Evolutionary conservation across 2,797 vertebrate species (phyloP).

Genomic region (Melanotaenia boesemani): DNA sequence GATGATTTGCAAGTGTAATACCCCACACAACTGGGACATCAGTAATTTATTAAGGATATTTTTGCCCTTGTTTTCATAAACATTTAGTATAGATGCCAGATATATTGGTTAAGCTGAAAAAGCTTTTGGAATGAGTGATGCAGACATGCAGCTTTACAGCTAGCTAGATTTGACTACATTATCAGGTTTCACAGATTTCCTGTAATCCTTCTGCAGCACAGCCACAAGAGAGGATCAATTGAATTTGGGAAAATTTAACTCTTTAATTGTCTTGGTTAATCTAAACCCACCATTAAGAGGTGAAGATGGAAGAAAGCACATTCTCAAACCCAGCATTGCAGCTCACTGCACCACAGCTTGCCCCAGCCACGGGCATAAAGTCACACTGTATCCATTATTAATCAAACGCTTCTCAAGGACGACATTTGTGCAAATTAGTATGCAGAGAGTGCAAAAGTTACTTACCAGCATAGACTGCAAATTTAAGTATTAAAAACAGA

Average conservation of each 20-base stretch:
- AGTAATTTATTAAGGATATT: constrained; percentile 19
- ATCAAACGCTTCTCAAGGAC: constrained; percentile 75
- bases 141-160: constrained; percentile 36
- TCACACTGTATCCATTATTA: constrained; percentile 81
- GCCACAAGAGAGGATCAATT: constrained; percentile 42
- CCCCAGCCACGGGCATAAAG: constrained; percentile 62
- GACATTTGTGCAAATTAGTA: constrained; percentile 74
- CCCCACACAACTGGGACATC: constrained; percentile 23
- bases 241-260: constrained; percentile 41
- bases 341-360: constrained; percentile 52
- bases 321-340: constrained; percentile 51
- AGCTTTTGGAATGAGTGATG: constrained; percentile 26
- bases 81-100: neutral
- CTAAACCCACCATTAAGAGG: constrained; percentile 28
- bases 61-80: constrained; percentile 24
- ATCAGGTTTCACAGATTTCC: constrained; percentile 70
- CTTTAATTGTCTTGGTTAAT: constrained; percentile 43
- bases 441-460: constrained; percentile 68
- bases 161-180: constrained; percentile 35
- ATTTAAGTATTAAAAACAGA: constrained; percentile 66
- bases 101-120: constrained; percentile 18
- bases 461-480: constrained; percentile 72
- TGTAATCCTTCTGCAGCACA: constrained; percentile 50
- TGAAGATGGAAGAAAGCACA: constrained; percentile 31
- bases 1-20: constrained; percentile 29